These are phyloP conservation scores for Drosophila formosana DNA, from an alignment of 2,888 invertebrate genomes.

Conservation along the genomic window DNA sequence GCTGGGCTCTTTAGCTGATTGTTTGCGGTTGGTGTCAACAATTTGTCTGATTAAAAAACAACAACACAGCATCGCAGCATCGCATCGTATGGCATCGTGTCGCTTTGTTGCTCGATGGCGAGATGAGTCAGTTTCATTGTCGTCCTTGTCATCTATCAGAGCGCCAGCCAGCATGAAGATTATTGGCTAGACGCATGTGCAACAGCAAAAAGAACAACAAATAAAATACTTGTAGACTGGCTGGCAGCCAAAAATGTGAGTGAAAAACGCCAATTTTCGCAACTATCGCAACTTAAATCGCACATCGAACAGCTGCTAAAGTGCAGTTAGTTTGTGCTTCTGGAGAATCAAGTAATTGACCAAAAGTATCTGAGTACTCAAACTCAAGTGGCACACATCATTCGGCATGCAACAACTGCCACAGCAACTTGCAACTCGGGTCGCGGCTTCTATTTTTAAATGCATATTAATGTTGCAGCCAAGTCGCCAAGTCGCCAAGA, in stretches of 20 bases:
- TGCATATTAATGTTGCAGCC: conserved; percentile 68
- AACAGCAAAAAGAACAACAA: conserved; percentile 9
- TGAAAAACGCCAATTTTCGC: conserved; percentile 1
- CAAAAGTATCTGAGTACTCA: conserved; percentile 25
- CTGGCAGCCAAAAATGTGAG: conserved; percentile 66
- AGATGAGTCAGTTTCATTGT: conserved; percentile 73
- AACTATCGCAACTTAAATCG: not conserved
- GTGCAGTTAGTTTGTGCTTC: conserved; percentile 24
- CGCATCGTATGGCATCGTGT: not conserved
- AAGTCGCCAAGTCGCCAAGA: conserved; percentile 27
- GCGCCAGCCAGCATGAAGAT: conserved; percentile 59
- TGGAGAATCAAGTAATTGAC: conserved; percentile 22
- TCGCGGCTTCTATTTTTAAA: conserved; percentile 65
- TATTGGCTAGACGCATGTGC: conserved; percentile 52
- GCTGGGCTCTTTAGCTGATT: conserved; percentile 67
- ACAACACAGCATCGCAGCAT: conserved; percentile 34
- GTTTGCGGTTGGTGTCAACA: conserved; percentile 74
- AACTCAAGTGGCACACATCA: conserved; percentile 29
- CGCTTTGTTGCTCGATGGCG: not conserved
- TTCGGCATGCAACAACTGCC: conserved; percentile 51
- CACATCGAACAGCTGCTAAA: conserved; percentile 24
- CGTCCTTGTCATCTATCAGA: conserved; percentile 66
- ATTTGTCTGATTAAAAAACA: conserved; percentile 77
- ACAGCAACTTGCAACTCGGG: conserved; percentile 38
- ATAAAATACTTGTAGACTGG: conserved; percentile 64